Conservation (phyloP, 2,888 invertebrate genomes). For the Plebejus argus region DNA sequence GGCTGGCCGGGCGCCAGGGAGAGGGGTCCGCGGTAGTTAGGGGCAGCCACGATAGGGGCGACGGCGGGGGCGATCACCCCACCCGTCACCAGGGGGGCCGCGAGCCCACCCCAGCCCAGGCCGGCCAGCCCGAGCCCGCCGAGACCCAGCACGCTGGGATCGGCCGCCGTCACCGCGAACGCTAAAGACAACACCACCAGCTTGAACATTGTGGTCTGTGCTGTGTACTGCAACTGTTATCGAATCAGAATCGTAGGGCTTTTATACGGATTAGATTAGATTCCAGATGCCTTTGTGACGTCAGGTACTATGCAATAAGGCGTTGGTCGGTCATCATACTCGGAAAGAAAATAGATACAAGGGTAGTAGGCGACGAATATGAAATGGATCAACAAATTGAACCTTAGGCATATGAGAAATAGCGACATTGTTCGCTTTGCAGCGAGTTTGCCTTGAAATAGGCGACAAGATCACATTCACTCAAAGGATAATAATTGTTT, state of each 20-base stretch:
- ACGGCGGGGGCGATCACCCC: conserved; percentile 49
- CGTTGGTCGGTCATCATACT: conserved; percentile 45
- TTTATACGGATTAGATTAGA: conserved; percentile 37
- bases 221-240: conserved; percentile 67
- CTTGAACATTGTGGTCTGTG: conserved; percentile 80
- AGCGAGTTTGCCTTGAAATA: conserved; percentile 62
- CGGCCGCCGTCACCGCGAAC: conserved; percentile 79
- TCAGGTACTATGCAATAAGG: conserved; percentile 46
- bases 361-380: conserved; percentile 42
- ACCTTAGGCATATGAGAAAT: conserved; percentile 45
- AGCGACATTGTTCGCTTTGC: conserved; percentile 58
- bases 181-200: conserved; percentile 84
- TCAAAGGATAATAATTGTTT: conserved; percentile 43
- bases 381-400: conserved; percentile 40
- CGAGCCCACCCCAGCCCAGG: conserved; percentile 30
- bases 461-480: conserved; percentile 65
- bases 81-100: conserved; percentile 41
- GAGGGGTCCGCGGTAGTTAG: conserved; percentile 64
- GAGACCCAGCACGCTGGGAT: conserved; percentile 55
- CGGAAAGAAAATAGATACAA: conserved; percentile 45
- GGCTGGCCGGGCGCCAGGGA: conserved; percentile 69
- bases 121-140: conserved; percentile 20
- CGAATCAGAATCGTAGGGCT: conserved; percentile 59
- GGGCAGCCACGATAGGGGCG: conserved; percentile 38
- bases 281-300: conserved; percentile 62